Percentiles rank a stretch among this genome's conserved stretches.
These are phyloP conservation scores for Deroplatys truncata DNA, from an alignment of 2,888 invertebrate genomes.

Conservation along the genomic window DNA sequence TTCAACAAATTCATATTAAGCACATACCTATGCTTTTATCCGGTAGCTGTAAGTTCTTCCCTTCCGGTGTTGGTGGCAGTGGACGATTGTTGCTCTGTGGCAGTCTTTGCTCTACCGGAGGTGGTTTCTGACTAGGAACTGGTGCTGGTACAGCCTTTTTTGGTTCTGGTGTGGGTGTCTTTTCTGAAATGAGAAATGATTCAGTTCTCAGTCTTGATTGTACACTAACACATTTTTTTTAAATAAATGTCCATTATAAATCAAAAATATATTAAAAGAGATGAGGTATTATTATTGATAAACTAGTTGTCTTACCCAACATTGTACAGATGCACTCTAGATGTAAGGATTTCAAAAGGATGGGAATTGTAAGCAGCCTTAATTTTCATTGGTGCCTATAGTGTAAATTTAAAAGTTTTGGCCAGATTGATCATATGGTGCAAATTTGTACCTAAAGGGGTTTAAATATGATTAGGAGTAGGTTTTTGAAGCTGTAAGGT, in stretches of 20 bases:
- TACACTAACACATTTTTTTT: not conserved
- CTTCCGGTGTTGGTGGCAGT: slow-evolving; percentile 26
- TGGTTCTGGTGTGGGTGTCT: slow-evolving; percentile 20
- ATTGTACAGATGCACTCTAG: too few species aligned
- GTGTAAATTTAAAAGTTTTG: too few species aligned
- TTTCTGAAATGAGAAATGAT: slow-evolving; percentile 17
- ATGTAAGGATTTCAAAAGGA: too few species aligned
- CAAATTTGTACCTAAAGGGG: too few species aligned
- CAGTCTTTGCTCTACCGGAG: slow-evolving; percentile 13
- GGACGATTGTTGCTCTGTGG: slow-evolving; percentile 17
- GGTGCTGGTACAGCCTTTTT: slow-evolving; percentile 2
- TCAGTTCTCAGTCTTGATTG: not conserved
- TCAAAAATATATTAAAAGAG: too few species aligned
- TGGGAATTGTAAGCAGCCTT: too few species aligned
- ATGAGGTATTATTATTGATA: too few species aligned
- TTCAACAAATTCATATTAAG: not conserved
- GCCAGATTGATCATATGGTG: too few species aligned
- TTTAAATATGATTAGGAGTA: too few species aligned
- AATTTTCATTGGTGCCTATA: too few species aligned
- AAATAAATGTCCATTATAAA: not conserved
- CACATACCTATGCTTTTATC: not conserved
- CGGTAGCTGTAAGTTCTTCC: not conserved
- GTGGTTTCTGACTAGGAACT: not conserved
- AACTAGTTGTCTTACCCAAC: too few species aligned
- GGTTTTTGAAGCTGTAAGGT: too few species aligned